Conservation (phyloP, 2,888 invertebrate species). For the Oxytorus armatus region DNA sequence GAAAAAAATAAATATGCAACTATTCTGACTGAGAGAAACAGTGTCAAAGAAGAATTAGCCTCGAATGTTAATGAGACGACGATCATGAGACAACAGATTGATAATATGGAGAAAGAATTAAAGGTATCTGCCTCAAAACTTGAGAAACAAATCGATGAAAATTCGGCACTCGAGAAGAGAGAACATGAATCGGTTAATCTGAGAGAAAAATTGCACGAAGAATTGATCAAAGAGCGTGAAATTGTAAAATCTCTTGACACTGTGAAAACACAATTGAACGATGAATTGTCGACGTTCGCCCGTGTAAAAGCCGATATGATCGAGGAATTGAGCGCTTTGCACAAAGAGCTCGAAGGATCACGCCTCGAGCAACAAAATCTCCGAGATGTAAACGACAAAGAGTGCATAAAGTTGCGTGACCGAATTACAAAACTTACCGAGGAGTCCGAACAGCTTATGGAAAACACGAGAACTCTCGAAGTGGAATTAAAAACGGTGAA, state of each 20-base stretch:
- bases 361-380: constrained; percentile 52
- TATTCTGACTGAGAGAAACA: constrained; percentile 9
- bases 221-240: constrained; percentile 28
- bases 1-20: constrained; percentile 13
- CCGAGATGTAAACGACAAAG: constrained; percentile 38
- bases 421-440: constrained; percentile 22
- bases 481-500: constrained; percentile 30
- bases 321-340: constrained; percentile 42
- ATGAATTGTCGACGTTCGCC: constrained; percentile 28
- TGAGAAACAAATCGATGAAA: constrained; percentile 62
- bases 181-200: constrained; percentile 25
- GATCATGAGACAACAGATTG: constrained; percentile 37
- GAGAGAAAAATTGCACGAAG: constrained; percentile 19
- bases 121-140: constrained; percentile 36
- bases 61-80: constrained; percentile 2
- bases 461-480: constrained; percentile 6
- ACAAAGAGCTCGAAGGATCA: constrained; percentile 57
- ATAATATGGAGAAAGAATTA: constrained; percentile 1
- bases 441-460: constrained; percentile 15
- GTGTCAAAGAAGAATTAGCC: constrained; percentile 19
- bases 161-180: background rate
- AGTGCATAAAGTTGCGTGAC: constrained; percentile 27
- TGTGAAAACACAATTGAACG: constrained; percentile 43
- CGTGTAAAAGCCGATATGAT: constrained; percentile 3
- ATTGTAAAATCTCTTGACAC: constrained; percentile 6